Evolutionary conservation across 1,140 invertebrate species (phyloP).

Genomic region (Tetranychus cinnabarinus): DNA sequence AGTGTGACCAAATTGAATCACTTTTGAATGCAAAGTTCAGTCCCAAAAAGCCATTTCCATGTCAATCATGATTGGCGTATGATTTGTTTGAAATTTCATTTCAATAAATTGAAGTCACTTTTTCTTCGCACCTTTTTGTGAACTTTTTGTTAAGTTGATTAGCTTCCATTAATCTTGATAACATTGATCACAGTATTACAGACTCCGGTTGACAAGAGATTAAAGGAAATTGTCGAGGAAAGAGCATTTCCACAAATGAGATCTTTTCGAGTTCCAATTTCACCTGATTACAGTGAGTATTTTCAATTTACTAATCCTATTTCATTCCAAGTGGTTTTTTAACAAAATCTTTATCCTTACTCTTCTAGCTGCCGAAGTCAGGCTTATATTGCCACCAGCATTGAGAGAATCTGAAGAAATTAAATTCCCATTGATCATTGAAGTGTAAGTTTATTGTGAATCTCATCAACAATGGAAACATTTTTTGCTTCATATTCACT

Average conservation of each 20-base stretch:
- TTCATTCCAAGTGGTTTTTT: background rate
- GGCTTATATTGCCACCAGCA: constrained; percentile 53
- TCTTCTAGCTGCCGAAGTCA: constrained; percentile 34
- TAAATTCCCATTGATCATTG: constrained; percentile 60
- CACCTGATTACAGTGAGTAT: background rate
- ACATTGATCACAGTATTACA: background rate
- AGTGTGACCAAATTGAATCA: too few relatives aligned
- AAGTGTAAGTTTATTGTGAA: constrained; percentile 39
- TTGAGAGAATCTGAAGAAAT: constrained; percentile 66
- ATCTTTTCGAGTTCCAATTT: background rate
- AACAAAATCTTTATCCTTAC: background rate
- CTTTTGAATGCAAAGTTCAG: too few relatives aligned
- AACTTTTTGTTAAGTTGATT: too few relatives aligned
- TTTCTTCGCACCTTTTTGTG: too few relatives aligned
- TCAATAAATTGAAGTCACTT: too few relatives aligned
- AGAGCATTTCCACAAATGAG: constrained; percentile 5
- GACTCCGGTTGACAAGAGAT: background rate
- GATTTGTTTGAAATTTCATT: too few relatives aligned
- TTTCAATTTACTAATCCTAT: background rate
- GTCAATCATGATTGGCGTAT: too few relatives aligned
- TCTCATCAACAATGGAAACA: background rate
- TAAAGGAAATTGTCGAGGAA: background rate
- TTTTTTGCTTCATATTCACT: background rate
- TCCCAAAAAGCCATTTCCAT: too few relatives aligned
- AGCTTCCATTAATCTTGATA: too few relatives aligned